These are phyloP conservation scores for Lysandra bellargus DNA, from an alignment of 2,888 invertebrate genomes.

Conservation along the genomic window DNA sequence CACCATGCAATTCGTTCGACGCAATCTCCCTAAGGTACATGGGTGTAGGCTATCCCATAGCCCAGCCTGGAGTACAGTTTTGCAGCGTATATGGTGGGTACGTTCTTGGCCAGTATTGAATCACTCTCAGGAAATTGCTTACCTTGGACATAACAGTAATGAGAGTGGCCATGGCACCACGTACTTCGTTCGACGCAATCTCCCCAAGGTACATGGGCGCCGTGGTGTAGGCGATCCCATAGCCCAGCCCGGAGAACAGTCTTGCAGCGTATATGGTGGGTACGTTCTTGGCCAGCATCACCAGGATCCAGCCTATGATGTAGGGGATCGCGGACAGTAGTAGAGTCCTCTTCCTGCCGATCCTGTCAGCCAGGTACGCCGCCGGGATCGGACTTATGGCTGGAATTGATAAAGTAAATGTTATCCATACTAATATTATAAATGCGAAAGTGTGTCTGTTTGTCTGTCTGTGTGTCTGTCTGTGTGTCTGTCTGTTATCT, in stretches of 20 bases:
- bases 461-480: too few relatives aligned
- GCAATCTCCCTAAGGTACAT: slow-evolving; percentile 84
- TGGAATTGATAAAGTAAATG: slow-evolving; percentile 43
- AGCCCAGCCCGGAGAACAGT: slow-evolving; percentile 82
- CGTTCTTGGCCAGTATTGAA: slow-evolving; percentile 75
- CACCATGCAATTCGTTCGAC: slow-evolving; percentile 79
- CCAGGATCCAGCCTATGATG: slow-evolving; percentile 83
- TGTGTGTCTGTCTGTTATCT: too few relatives aligned
- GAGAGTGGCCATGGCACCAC: slow-evolving; percentile 82
- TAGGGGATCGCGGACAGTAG: slow-evolving; percentile 81
- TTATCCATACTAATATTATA: neutral
- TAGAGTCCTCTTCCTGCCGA: slow-evolving; percentile 83
- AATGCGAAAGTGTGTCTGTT: too few relatives aligned
- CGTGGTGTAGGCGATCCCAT: slow-evolving; percentile 81
- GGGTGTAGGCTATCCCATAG: slow-evolving; percentile 82
- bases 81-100: slow-evolving; percentile 80
- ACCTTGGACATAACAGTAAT: slow-evolving; percentile 81
- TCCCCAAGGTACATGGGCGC: slow-evolving; percentile 83
- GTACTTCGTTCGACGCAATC: slow-evolving; percentile 80
- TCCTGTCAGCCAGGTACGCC: slow-evolving; percentile 82
- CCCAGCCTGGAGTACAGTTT: slow-evolving; percentile 83
- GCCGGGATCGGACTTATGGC: slow-evolving; percentile 83
- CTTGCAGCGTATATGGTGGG: slow-evolving; percentile 80
- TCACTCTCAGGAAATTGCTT: slow-evolving; percentile 39
- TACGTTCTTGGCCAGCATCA: slow-evolving; percentile 80